Evolutionary conservation across 2,888 invertebrate species (phyloP).

Genomic region (Sarcophaga variegata): DNA sequence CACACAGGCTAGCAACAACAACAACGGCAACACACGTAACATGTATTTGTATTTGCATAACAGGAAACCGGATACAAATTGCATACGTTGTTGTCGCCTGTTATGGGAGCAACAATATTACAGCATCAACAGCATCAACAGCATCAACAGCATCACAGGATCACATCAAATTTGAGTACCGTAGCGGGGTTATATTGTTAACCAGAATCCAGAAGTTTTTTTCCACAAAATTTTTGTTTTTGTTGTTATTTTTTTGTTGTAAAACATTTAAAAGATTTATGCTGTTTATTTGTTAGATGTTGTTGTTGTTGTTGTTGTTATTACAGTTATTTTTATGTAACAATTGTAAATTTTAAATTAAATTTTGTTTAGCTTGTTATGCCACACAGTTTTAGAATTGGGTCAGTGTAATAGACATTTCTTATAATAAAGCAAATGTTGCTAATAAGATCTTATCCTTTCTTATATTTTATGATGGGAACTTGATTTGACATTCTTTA

Average conservation of each 20-base stretch:
- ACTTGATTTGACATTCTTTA: too few relatives aligned
- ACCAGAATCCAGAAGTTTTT: constrained; percentile 1
- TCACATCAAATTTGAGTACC: too few relatives aligned
- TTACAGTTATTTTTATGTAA: constrained; percentile 48
- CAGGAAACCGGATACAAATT: constrained; percentile 81
- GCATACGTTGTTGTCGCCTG: constrained; percentile 77
- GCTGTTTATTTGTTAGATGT: constrained; percentile 44
- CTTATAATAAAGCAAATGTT: not conserved
- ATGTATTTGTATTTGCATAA: constrained; percentile 65
- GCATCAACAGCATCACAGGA: not conserved
- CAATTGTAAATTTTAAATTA: constrained; percentile 68
- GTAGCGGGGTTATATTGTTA: constrained; percentile 21
- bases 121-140: constrained; percentile 19
- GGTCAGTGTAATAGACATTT: not conserved
- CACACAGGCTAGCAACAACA: not conserved
- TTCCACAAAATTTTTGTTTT: not conserved
- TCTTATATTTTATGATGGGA: too few relatives aligned
- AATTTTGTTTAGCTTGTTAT: constrained; percentile 54
- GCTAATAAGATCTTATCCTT: too few relatives aligned
- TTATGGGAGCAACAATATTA: constrained; percentile 27
- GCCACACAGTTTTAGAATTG: not conserved
- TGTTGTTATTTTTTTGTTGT: constrained; percentile 27
- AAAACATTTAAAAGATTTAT: constrained; percentile 67
- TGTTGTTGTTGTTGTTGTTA: constrained; percentile 27
- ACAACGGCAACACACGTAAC: constrained; percentile 33